Conservation (phyloP, 1,140 invertebrate genomes). For the Temnothorax nylanderi region DNA sequence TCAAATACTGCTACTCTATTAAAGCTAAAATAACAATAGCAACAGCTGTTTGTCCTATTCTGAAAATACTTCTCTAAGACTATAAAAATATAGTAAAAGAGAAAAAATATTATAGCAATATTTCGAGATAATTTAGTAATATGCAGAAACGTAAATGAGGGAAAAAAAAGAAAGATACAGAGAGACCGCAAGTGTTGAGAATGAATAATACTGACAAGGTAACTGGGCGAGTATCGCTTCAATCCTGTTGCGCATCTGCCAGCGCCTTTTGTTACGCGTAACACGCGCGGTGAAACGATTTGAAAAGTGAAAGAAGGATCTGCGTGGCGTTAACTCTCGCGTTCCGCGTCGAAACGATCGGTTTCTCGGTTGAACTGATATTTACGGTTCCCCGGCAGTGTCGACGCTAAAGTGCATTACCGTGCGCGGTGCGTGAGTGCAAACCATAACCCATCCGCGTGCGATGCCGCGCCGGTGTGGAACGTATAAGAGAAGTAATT, state of each 20-base stretch:
- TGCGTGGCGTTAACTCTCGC: slow-evolving; percentile 45
- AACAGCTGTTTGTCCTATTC: not conserved
- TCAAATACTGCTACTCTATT: not conserved
- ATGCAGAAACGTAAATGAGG: not conserved
- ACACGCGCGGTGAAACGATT: slow-evolving; percentile 2
- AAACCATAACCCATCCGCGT: slow-evolving; percentile 68
- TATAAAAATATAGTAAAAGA: not conserved
- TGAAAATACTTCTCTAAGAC: not conserved
- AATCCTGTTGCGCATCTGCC: not conserved
- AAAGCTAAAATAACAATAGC: not conserved
- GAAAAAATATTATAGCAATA: not conserved
- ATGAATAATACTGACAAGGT: not conserved
- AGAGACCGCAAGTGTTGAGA: not conserved
- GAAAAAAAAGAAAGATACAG: not conserved
- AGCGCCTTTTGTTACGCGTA: slow-evolving; percentile 8
- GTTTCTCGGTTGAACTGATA: slow-evolving; percentile 67
- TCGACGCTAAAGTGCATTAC: slow-evolving; percentile 64
- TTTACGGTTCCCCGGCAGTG: slow-evolving; percentile 65
- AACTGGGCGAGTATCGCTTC: not conserved
- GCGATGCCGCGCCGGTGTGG: slow-evolving; percentile 29
- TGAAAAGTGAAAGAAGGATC: not conserved
- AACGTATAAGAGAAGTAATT: slow-evolving; percentile 72
- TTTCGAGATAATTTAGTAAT: not conserved
- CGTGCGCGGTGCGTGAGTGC: slow-evolving; percentile 63
- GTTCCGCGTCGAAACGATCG: slow-evolving; percentile 54